Percentiles rank a stretch among this genome's conserved stretches.
Evolutionary conservation across 2,888 invertebrate species (phyloP).

Genomic region (Heliconius ismenius): DNA sequence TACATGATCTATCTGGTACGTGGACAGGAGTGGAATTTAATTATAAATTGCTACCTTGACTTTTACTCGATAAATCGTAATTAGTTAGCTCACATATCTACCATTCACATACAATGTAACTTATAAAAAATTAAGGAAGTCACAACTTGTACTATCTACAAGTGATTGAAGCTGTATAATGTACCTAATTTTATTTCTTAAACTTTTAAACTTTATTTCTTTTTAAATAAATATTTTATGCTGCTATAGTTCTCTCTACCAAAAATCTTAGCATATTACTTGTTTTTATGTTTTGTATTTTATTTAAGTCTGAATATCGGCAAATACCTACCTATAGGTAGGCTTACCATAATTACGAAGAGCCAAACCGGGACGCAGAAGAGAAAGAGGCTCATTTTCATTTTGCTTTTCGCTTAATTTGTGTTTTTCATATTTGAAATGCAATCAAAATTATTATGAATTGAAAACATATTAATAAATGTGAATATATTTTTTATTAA

Average conservation of each 20-base stretch:
- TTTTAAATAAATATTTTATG: neutral
- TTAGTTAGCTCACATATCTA: neutral
- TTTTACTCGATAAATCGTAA: neutral
- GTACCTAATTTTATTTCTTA: neutral
- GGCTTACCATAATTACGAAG: too few relatives aligned
- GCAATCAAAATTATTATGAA: too few relatives aligned
- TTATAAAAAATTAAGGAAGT: constrained; percentile 9
- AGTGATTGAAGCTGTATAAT: neutral
- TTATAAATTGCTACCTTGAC: neutral
- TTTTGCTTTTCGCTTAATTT: too few relatives aligned
- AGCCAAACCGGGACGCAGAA: too few relatives aligned
- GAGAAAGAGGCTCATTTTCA: too few relatives aligned
- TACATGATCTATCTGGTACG: neutral
- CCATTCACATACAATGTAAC: neutral
- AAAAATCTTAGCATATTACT: neutral
- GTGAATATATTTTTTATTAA: too few relatives aligned
- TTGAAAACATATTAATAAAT: too few relatives aligned
- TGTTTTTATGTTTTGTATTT: neutral
- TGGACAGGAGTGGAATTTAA: neutral
- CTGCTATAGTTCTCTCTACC: neutral
- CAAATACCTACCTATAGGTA: too few relatives aligned
- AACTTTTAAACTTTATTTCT: neutral
- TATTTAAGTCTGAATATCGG: too few relatives aligned
- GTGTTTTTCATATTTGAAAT: too few relatives aligned
- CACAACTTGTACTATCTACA: neutral